phyloP scores from a whole-genome alignment of 2,888 invertebrate species.

The Euplagia quadripunctaria region DNA sequence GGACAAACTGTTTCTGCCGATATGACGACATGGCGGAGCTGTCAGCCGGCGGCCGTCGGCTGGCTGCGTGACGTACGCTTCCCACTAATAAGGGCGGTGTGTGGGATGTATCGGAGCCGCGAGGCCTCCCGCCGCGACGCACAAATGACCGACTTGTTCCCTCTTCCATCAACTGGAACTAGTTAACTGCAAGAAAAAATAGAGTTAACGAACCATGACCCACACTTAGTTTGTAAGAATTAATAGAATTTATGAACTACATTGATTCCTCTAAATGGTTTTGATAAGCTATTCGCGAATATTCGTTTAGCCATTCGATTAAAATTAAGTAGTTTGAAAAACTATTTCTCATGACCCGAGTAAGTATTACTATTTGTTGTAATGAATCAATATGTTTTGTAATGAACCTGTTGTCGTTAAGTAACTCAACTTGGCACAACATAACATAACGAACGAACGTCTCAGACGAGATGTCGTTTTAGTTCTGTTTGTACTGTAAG shows the following conservation, averaged over 20 bases:
- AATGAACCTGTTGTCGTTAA: no score
- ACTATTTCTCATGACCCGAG: neutral
- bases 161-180: constrained; percentile 9
- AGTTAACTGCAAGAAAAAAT: constrained; percentile 15
- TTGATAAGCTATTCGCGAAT: neutral
- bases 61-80: constrained; percentile 7
- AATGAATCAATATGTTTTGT: no score
- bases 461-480: no score
- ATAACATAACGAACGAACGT: no score
- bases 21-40: constrained; percentile 8
- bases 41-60: constrained; percentile 7
- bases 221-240: neutral
- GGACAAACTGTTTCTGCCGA: neutral
- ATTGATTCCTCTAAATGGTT: constrained; percentile 2
- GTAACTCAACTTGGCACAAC: no score
- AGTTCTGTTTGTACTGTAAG: no score
- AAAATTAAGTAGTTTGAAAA: neutral
- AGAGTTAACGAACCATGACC: constrained; percentile 1
- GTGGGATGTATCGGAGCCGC: constrained; percentile 10
- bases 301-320: neutral
- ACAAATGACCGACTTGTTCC: constrained; percentile 19
- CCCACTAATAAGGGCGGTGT: constrained; percentile 11
- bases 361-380: no score
- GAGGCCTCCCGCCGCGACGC: constrained; percentile 22
- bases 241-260: neutral